Base-by-base conservation (phyloP, 2,797 vertebrate genomes). In the Macropus fuliginosus region DNA sequence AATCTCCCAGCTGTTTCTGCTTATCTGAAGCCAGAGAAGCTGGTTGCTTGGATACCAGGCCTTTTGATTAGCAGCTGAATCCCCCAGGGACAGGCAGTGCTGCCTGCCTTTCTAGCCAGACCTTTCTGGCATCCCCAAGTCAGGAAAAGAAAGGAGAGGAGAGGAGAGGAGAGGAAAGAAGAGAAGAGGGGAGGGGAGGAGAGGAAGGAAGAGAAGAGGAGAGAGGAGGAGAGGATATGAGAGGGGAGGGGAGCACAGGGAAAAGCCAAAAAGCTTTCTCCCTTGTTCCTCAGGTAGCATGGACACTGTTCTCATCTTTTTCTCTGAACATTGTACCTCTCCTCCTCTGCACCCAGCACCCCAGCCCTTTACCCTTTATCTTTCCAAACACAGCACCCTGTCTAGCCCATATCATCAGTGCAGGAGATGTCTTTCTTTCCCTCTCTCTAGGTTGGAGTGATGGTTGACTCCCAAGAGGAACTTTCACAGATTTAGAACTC, bases 41-140 rank as follows among this genome's bases (percentile, higher is more conserved):
- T 93, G 98, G 99, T 99, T 99, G 99, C 99, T 98, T 99, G 98
- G 99, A 99, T 98, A 99, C 99, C 95, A 96, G 97, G 96, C 96
- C 97, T 97, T 98, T 97, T 98, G 98, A 98, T 98, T 97, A 98
- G 96, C 97, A 96, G 96, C 87, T 96, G 94, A 94, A 95, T 98
- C 97, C 97, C 96, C 95, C 96, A 96, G 96, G 97, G 98, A 98
- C 96, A 96, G 93, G 89, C 55, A 21, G 96, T 94, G 96, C 95
- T 94, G 87, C 81, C 0, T 59, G 0, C 95, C 56, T 96, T 54
- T 55, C 92, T 91, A 92, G 56, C 74, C 98, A 95, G 95, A 81
- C 28, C 93, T 98, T 87, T 2, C 74, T 96, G 95, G 98, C 92
- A 92, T 55, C 52, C 55, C 92, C 54, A 34, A 52, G 55, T 50